Evolutionary conservation across 2,888 invertebrate genomes (phyloP), one percentile per base, ranked within the genome.

Genomic region (Coronaproctus castanopsis): DNA sequence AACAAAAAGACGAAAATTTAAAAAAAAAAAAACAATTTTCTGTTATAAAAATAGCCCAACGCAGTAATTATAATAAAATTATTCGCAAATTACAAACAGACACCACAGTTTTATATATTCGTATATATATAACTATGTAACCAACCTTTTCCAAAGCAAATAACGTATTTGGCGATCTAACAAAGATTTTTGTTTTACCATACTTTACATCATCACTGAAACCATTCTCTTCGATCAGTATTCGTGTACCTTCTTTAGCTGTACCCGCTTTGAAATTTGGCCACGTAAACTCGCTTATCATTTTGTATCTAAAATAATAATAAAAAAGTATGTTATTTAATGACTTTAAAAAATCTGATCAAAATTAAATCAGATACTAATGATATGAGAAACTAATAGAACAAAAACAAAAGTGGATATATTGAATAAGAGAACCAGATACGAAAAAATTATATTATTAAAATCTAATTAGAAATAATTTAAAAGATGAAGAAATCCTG

Each of bases 261-360:
- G 74, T 76, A 57, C 81, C 82, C 2, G 83, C 81, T 61, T 83
- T 80, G 76, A 85, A 96, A 75, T 92, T 95, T 48, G 97, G 97
- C 97, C 97, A 97, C 2, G 96, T 97, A 72, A 85, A 85, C 69
- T 86, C 84, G 0, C 87, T 89, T 66, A 95, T 85, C 88, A 96
- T 91, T 77, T 97, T 97, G 78, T 97, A 97, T 62, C 95, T 82
- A 65, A 24, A 69, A 68, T 61, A 61, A 59, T 67, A 66, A 51
- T 59, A 61, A 57, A 63, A 49, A n/a, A n/a, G n/a, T n/a, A n/a
- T n/a, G n/a, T n/a, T n/a, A n/a, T 50, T 51, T 21, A 50, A n/a
- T 59, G 19, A 36, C 20, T 18, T 51, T 19, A 18, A 49, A 61
- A 59, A 54, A 61, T 20, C 23, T 21, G 49, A n/a, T 54, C 19